Base-by-base conservation (phyloP, 2,113 vertebrate species). In the Salvelinus sp. region DNA sequence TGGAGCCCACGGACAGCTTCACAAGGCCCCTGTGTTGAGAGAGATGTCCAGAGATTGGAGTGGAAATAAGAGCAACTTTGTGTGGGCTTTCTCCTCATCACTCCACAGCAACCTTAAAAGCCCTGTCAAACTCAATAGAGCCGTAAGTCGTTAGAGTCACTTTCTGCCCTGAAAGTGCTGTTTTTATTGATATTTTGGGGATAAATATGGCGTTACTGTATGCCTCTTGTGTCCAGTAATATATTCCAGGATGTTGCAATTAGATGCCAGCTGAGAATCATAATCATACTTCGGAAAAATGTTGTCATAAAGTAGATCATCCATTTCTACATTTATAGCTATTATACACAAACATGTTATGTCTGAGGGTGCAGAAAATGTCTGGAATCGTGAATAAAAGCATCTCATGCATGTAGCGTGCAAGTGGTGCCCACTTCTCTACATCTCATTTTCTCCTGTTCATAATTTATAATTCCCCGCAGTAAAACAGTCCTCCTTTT, bases 401-500 rank as follows among this genome's bases (percentile, higher is more conserved):
- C 58, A n/a, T 23, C n/a, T 62, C 6, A 62, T 62, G n/a, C 58
- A 62, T 62, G n/a, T 16, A 62, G 58, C 3, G 16, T n/a, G n/a
- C 58, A 22, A 62, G 58, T 62, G 58, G 18, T 54, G 6, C 23
- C 23, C 23, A 66, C 23, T 23, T 25, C 25, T 66, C 64, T 66
- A 27, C 64, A 28, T 27, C 7, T 22, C 3, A 23, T 66, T 27
- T 66, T 14, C 64, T 28, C 64, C 7, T 4, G n/a, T 28, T 12
- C 12, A 12, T 65, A 28, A n/a, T 69, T 6, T 62, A 23, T 12
- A 62, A 62, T 62, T 33, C 14, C 12, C 57, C 20, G 57, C 30
- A 30, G 57, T 58, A 68, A 48, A 60, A 72, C 67, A 78, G 44
- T 20, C 28, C 66, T 64, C 6, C 74, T 23, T 57, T 68, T 70